phyloP scores from a whole-genome alignment of 2,888 invertebrate genomes.

The Drosophila falleni region DNA sequence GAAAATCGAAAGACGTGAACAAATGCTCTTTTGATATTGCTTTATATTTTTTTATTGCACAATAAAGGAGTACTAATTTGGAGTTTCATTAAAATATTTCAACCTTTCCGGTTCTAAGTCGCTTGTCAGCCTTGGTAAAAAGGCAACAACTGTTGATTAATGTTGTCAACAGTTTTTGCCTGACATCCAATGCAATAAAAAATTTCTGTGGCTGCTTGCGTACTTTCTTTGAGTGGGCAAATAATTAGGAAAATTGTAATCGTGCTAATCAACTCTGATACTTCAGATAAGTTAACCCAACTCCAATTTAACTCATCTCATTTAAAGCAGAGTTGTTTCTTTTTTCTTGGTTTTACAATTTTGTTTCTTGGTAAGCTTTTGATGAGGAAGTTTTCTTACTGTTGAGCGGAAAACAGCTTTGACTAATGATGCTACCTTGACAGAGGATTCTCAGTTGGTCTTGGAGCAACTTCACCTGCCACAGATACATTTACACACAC shows the following conservation, averaged over 20 bases:
- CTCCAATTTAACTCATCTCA: slow-evolving; percentile 11
- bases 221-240: slow-evolving; percentile 37
- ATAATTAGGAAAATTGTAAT: slow-evolving; percentile 66
- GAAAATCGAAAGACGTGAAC: not conserved
- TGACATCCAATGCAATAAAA: not conserved
- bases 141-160: slow-evolving; percentile 53
- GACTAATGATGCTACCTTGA: slow-evolving; percentile 64
- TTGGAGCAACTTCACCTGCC: not conserved
- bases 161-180: slow-evolving; percentile 25
- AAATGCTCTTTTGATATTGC: not conserved
- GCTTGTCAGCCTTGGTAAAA: slow-evolving; percentile 20
- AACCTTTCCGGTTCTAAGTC: not conserved
- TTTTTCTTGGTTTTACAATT: slow-evolving; percentile 17
- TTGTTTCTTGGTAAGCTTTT: slow-evolving; percentile 46
- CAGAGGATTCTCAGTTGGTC: slow-evolving; percentile 28
- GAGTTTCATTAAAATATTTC: slow-evolving; percentile 14
- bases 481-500: not conserved
- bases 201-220: slow-evolving; percentile 31
- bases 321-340: slow-evolving; percentile 9
- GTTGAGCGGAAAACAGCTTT: slow-evolving; percentile 49
- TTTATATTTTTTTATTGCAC: not conserved
- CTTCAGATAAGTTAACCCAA: slow-evolving; percentile 10
- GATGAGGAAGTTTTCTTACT: slow-evolving; percentile 35
- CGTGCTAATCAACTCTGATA: slow-evolving; percentile 60
- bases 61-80: not conserved